Base-by-base conservation (phyloP, 2,888 invertebrate genomes). In the Hymenopus coronatus region DNA sequence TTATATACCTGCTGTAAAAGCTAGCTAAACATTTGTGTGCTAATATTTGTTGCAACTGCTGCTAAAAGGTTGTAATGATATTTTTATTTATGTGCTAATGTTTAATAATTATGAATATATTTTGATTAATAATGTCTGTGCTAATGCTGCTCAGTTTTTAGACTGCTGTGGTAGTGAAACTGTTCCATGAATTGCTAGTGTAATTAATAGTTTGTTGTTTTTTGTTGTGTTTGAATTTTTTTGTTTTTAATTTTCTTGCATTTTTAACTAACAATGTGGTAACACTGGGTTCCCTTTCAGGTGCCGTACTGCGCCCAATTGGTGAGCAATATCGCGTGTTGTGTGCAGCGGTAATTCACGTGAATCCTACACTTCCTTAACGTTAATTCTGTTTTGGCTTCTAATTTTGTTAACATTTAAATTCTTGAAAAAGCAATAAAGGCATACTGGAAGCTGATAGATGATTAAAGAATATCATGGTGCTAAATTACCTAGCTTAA, bases 301-400 rank as follows among this genome's bases (percentile, higher is more conserved):
- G 97, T 97, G 96, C 97, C 97, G 96, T 97, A 96, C 96, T 97
- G 97, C 96, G 97, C 97, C 96, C 97, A 97, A 96, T 96, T 97
- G 97, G 97, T 97, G 97, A 97, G 97, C 97, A 97, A 97, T 97
- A 96, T 96, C 96, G 97, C 97, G 97, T 97, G 97, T 97, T 97
- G 97, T 97, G 97, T 97, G 97, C 97, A 97, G 97, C 97, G 97
- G 97, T 97, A 97, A 96, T 95, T 96, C 96, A 96, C 96, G 89
- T 90, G 89, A 90, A 89, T 91, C 89, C 90, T 90, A 92, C 92
- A 91, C 91, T 92, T 92, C 88, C 90, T 90, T 89, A 90, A 90
- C 88, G 90, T 90, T 90, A 90, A 89, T 90, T 89, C 85, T 54
- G 87, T 87, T 87, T 87, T 14, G 28, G 28, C 82, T 82, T 87